Evolutionary conservation across 2,113 vertebrate genomes (phyloP), one percentile per base, ranked within the genome.

Genomic region (Calidris pygmaea): DNA sequence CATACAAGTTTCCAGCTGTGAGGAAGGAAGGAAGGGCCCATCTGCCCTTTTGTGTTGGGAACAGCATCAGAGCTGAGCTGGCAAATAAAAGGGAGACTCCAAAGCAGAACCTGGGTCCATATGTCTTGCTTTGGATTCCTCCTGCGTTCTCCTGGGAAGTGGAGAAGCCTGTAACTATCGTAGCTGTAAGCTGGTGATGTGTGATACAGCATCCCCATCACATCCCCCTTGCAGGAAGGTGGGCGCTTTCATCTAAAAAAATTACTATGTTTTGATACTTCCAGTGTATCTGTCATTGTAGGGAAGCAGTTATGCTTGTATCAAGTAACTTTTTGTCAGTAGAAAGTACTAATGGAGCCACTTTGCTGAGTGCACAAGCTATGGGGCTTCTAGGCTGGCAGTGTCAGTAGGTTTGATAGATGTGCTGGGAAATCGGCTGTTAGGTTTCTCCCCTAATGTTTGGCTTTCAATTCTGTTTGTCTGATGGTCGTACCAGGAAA

Each of bases 281-380:
- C 52, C 13, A 47, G 37, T 26, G 2, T 30, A 22, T 23, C 30
- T 6, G 1, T 72, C 3, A 0, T 9, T 45, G 29, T 19, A 59
- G 37, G 43, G 70, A 52, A 39, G 56, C 63, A 71, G 41, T 62
- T 80, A 24, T 5, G 23, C 22, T 58, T 53, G 13, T 70, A 14
- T 30, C 20, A 30, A 62, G 41, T 22, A 26, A 39, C 20, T 20
- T 81, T 60, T 89, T 45, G 41, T 50, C 24, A 20, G 39, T 29
- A 32, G 53, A 68, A 68, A n/a, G n/a, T 19, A 12, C n/a, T 50
- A 3, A 9, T 30, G 35, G 45, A 53, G 52, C 41, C 50, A 19
- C 39, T 53, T 22, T 0, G 3, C 37, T 13, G 1, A 2, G 1
- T 26, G 27, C 6, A 2, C 10, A 80, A 79, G 67, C 55, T 30